Evolutionary conservation across 2,113 vertebrate species (phyloP).

Genomic region (Gorsachius goisagi): DNA sequence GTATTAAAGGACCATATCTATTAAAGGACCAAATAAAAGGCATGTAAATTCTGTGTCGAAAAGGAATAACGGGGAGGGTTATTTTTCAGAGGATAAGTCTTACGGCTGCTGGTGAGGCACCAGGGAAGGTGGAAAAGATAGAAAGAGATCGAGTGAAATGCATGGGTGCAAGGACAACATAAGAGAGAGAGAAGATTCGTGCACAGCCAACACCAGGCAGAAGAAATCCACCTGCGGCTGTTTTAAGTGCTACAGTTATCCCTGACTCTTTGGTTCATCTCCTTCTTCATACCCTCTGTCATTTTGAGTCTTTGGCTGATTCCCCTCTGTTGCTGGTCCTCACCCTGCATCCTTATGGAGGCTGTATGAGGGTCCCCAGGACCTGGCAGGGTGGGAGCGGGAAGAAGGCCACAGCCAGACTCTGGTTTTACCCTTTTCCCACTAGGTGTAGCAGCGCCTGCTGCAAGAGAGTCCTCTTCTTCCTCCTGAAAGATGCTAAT

Average conservation of each 20-base stretch:
- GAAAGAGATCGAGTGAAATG: background rate
- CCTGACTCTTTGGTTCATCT: background rate
- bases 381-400: background rate
- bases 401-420: background rate
- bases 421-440: background rate
- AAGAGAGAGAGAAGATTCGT: background rate
- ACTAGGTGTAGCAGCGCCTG: background rate
- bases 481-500: background rate
- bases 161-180: accelerated
- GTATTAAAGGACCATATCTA: background rate
- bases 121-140: background rate
- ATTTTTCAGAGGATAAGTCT: background rate
- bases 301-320: background rate
- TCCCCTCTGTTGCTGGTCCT: background rate
- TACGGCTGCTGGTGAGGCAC: background rate
- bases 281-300: background rate
- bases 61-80: background rate
- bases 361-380: background rate
- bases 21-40: background rate
- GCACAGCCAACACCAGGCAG: background rate
- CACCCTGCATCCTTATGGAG: background rate
- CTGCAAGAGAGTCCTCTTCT: background rate
- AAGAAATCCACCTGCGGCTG: background rate
- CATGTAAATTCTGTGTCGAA: background rate
- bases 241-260: background rate